Percentiles rank a stretch among this genome's conserved stretches.
Conservation (phyloP, 2,888 invertebrate genomes). For the Stramonita haemastoma region DNA sequence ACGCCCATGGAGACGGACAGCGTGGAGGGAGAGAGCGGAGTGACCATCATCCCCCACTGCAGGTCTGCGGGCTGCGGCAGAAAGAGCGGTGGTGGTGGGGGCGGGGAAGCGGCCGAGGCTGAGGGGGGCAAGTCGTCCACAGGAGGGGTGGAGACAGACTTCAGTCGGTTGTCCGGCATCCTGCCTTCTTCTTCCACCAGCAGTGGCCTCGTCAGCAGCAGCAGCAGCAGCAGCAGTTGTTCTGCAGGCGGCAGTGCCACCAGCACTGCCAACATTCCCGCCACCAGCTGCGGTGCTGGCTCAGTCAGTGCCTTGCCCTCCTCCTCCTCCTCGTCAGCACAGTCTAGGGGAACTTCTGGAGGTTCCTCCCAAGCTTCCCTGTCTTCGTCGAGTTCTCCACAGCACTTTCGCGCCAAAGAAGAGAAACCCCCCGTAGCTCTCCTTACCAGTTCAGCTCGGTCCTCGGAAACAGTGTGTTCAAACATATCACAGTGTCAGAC, state of each 20-base stretch:
- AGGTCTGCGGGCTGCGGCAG: background rate
- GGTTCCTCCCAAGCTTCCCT: background rate
- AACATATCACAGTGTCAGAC: constrained; percentile 14
- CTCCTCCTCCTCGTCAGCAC: background rate
- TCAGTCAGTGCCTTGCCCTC: background rate
- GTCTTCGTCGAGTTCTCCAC: background rate
- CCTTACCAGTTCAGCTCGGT: background rate
- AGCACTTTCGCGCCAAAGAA: background rate
- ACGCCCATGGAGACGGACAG: background rate
- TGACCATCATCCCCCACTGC: constrained; percentile 7
- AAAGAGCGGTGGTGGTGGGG: background rate
- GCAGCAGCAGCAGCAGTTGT: background rate
- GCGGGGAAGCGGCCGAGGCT: background rate
- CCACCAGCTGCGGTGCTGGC: background rate
- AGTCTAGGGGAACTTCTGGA: background rate
- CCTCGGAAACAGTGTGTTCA: background rate
- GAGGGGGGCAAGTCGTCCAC: background rate
- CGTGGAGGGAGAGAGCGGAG: background rate
- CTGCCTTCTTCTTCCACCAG: background rate
- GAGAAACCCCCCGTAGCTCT: background rate
- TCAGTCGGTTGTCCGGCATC: background rate
- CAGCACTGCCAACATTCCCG: background rate
- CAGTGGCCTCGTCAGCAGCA: background rate
- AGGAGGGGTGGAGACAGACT: too few relatives aligned
- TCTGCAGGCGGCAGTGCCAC: background rate